Evolutionary conservation across 2,888 invertebrate genomes (phyloP).

Genomic region (Lamellibrachia columna): DNA sequence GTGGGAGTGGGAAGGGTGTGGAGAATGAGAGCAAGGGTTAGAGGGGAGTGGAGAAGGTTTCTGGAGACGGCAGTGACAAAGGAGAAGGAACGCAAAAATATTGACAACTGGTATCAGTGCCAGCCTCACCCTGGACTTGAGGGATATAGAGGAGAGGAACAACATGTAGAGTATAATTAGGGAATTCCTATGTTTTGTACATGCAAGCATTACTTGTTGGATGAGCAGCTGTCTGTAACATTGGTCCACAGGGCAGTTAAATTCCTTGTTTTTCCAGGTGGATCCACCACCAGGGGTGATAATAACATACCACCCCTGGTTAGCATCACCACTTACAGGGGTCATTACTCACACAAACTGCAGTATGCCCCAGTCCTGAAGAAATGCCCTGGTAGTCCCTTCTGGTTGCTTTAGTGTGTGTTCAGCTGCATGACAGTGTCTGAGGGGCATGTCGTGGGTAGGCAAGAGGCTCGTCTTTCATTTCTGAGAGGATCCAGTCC

Average conservation of each 20-base stretch:
- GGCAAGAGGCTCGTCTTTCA: too few relatives aligned
- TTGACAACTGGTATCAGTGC: too few relatives aligned
- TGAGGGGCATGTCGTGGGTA: neutral
- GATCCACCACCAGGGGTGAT: neutral
- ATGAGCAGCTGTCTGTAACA: neutral
- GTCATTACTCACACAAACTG: neutral
- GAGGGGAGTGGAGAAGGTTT: too few relatives aligned
- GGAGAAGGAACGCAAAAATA: too few relatives aligned
- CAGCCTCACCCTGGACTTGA: neutral
- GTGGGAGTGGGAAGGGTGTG: too few relatives aligned
- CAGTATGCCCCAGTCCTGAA: neutral
- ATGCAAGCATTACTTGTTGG: neutral
- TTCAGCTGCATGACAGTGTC: neutral
- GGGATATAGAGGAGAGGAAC: neutral
- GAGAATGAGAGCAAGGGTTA: too few relatives aligned
- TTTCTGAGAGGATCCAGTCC: too few relatives aligned
- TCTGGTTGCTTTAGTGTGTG: neutral
- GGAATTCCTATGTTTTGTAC: neutral
- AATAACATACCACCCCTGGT: neutral
- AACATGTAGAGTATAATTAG: neutral
- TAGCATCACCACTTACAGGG: neutral
- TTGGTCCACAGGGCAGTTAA: neutral
- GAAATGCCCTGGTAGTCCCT: neutral
- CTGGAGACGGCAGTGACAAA: too few relatives aligned
- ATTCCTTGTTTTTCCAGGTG: neutral